Evolutionary conservation across 2,797 vertebrate species (phyloP), one percentile per base, ranked within the genome.

Genomic region (Oreochromis grahami): DNA sequence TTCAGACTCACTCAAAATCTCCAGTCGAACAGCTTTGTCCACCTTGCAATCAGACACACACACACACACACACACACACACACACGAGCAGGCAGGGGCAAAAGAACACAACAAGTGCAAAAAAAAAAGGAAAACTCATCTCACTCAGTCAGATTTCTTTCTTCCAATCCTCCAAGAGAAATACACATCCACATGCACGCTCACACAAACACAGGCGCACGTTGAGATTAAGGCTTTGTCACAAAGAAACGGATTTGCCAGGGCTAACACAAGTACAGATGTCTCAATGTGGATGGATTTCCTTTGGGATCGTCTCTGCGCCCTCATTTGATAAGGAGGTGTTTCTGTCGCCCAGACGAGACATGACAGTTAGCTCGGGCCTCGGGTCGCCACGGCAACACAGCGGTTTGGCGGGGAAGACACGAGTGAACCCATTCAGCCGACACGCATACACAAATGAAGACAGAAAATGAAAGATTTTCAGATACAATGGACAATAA

Each of bases 181-280:
- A 83, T 34, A 78, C 77, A 77, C 78, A 65, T 48, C 77, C 72
- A 60, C 76, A 52, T 5, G 15, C 77, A 65, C 34, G 14, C 52
- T 36, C 32, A 26, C 78, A 77, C 68, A 79, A 84, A 85, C 84
- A 70, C 80, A 87, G 56, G 79, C 26, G 65, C 85, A 82, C 36
- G 21, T 32, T 83, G 88, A 96, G 95, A 96, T 96, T 96, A 96
- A 88, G 92, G 91, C 91, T 94, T 92, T 94, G 93, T 95, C 90
- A 90, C 89, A 92, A 93, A 91, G 92, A 93, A 94, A 93, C 83
- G 88, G 92, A 96, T 96, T 96, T 95, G 92, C 82, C 86, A 70
- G 2, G 87, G 87, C 87, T 94, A 91, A 95, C 92, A 88, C 91
- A 78, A 93, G 93, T 95, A 93, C 95, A 95, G 94, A 96, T 94